Evolutionary conservation across 2,888 invertebrate species (phyloP).

Genomic region (Nineta flava): DNA sequence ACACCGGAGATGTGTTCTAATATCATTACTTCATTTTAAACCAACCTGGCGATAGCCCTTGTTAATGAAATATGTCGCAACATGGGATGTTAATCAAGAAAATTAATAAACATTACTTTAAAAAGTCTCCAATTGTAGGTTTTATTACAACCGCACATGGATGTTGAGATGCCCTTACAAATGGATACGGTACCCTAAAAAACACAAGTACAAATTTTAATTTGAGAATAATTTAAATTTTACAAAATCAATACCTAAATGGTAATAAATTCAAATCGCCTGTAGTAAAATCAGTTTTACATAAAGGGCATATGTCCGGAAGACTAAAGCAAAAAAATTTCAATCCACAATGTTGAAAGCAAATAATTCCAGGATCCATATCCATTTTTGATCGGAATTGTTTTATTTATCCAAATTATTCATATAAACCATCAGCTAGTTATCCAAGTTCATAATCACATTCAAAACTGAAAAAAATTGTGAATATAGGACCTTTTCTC

Average conservation of each 20-base stretch:
- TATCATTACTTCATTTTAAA: no score
- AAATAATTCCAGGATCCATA: slow-evolving; percentile 70
- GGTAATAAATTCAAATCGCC: slow-evolving; percentile 48
- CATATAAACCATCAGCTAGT: no score
- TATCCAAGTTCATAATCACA: no score
- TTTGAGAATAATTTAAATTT: background rate
- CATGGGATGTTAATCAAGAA: no score
- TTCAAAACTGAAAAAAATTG: no score
- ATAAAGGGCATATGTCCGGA: slow-evolving; percentile 65
- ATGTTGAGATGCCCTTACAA: slow-evolving; percentile 63
- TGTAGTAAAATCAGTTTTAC: slow-evolving; percentile 42
- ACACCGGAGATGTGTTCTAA: no score
- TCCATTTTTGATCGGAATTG: background rate
- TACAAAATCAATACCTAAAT: slow-evolving; percentile 39
- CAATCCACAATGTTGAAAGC: slow-evolving; percentile 77
- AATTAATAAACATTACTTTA: slow-evolving; percentile 41
- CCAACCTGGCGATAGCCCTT: no score
- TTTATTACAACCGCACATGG: slow-evolving; percentile 71
- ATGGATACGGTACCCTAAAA: slow-evolving; percentile 70
- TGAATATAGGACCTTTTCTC: no score
- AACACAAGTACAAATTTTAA: slow-evolving; percentile 18
- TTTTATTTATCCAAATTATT: no score
- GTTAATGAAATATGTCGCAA: no score
- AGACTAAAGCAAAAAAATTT: slow-evolving; percentile 70
- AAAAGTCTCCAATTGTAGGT: slow-evolving; percentile 75